Evolutionary conservation across 2,797 vertebrate genomes (phyloP), one percentile per base, ranked within the genome.

Genomic region (Taenioides sp.): DNA sequence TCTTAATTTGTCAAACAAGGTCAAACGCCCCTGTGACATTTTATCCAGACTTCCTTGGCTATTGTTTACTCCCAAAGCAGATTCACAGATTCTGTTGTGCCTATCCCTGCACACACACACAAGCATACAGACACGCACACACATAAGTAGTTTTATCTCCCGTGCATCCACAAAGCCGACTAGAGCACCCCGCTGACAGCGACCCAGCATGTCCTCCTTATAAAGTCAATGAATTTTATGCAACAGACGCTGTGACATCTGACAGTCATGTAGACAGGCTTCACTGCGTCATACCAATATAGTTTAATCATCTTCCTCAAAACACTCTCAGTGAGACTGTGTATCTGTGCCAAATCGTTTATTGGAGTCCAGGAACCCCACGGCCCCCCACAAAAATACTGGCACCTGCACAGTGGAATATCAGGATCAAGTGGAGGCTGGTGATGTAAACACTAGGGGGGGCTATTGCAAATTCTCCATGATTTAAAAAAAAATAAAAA

Each of bases 221-320:
- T 84, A 78, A 85, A 89, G 86, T 86, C 83, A 88, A 86, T 84
- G 78, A 86, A 89, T 86, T 88, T 88, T 86, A 89, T 83, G 83
- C 84, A 86, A 84, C 87, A 89, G 80, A 81, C 80, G 63, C 80
- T 75, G 80, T 14, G 55, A 81, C 80, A 78, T 90, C 75, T 84
- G 86, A 86, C 80, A 78, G 77, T 84, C 85, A 82, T 75, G 81
- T 83, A 76, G 74, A 66, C 11, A 64, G 64, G 54, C 73, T 78
- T 72, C 74, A 77, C 74, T 72, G 63, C 63, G 70, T 70, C 78
- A 83, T 73, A 70, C 79, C 83, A 86, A 87, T 83, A 87, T 88
- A 90, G 74, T 76, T 77, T 84, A 82, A 87, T 89, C 85, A 84
- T 80, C 78, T 80, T 50, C 62, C 58, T 77, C 75, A 84, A 83